Percentiles rank a stretch among this genome's conserved stretches.
These are phyloP conservation scores for Trinorchestia longiramus DNA, from an alignment of 1,140 invertebrate species.

Conservation along the genomic window DNA sequence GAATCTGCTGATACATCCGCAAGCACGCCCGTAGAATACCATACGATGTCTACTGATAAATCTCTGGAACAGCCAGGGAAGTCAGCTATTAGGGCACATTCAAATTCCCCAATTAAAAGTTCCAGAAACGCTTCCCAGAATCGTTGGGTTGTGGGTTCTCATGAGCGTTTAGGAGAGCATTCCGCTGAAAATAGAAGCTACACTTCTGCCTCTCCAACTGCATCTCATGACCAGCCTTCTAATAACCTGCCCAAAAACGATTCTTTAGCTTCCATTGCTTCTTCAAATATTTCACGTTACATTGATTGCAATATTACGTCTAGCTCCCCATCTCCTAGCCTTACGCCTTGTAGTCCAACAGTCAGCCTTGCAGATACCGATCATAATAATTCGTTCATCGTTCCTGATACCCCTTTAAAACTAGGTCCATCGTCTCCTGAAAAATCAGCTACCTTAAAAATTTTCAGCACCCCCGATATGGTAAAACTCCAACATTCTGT, in stretches of 20 bases:
- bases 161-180: not conserved
- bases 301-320: not conserved
- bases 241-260: not conserved
- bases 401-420: not conserved
- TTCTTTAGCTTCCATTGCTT: not conserved
- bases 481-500: not conserved
- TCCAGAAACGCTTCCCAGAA: not conserved
- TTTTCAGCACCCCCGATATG: slow-evolving; percentile 14
- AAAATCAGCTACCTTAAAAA: not conserved
- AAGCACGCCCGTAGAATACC: not conserved
- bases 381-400: not conserved
- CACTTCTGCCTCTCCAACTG: not conserved
- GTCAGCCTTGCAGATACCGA: not conserved
- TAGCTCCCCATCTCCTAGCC: not conserved
- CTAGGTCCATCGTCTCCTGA: not conserved
- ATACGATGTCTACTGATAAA: not conserved
- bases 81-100: not conserved
- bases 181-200: not conserved
- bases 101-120: not conserved
- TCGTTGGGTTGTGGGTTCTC: not conserved
- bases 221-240: not conserved
- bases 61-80: not conserved
- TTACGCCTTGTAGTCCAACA: not conserved
- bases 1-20: not conserved
- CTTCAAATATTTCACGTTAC: not conserved